Evolutionary conservation across 2,797 vertebrate genomes (phyloP), one percentile per base, ranked within the genome.

Genomic region (Gallinago nigripennis): DNA sequence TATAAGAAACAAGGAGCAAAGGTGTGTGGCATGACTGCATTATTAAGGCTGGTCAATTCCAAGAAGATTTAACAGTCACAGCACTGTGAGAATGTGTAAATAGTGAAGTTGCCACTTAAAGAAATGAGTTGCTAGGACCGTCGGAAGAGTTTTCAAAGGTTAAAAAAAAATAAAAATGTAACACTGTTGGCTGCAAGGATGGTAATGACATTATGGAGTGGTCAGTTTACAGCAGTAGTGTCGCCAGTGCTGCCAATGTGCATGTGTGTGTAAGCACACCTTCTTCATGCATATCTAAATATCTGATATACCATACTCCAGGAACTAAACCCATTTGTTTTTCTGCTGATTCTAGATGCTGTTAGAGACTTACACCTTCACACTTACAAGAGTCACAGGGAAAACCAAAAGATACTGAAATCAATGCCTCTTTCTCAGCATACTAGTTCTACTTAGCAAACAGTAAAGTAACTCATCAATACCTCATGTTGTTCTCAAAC

Each of bases 211-310:
- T 56, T 60, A 31, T 43, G 23, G 35, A 46, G 25, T 12, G 12
- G 8, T 33, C 25, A 68, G 35, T 20, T 11, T 57, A 43, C 9
- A 15, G 17, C 58, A 65, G 31, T 19, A 37, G 24, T 51, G 39
- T 33, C 60, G n/a, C 16, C 23, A 37, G 24, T 45, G 39, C 39
- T 65, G 43, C 21, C 56, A 73, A 39, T 5, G 4, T 15, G 39
- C 1, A 1, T 30, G 19, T 0, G 0, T 61, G 53, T 66, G 14
- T 30, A 50, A 66, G 19, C 9, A 43, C 7, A 21, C 8, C 7
- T 30, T 75, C 56, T 53, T 75, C 18, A n/a, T 19, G 37, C 8
- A 80, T 28, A 69, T 12, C 30, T 63, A 25, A 58, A 31, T 15
- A 48, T 24, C 27, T 28, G 18, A 18, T 33, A 24, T 4, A 54